phyloP scores from a whole-genome alignment of 2,888 invertebrate genomes.

The Nymphalis polychloros region DNA sequence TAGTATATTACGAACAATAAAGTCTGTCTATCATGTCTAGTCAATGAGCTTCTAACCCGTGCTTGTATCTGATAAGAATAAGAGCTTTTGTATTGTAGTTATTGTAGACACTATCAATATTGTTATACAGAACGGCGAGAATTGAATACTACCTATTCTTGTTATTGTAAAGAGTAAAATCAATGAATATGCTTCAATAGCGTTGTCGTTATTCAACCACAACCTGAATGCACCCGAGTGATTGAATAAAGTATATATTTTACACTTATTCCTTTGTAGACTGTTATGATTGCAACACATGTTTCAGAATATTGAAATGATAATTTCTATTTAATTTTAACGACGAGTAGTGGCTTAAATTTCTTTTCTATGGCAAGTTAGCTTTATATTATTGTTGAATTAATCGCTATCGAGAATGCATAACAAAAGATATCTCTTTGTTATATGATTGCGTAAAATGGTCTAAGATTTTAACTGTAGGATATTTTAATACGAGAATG shows the following conservation, averaged over 20 bases:
- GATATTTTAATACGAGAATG: too few relatives aligned
- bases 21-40: constrained; percentile 35
- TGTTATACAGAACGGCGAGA: constrained; percentile 50
- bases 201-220: constrained; percentile 45
- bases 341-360: too few relatives aligned
- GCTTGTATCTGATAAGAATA: constrained; percentile 67
- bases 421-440: not conserved
- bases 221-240: constrained; percentile 43
- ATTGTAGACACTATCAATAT: constrained; percentile 58
- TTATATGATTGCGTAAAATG: not conserved
- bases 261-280: constrained; percentile 6
- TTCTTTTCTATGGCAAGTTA: not conserved
- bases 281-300: not conserved
- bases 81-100: constrained; percentile 76
- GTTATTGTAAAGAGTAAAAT: constrained; percentile 49
- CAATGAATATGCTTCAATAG: constrained; percentile 46
- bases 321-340: not conserved
- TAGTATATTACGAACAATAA: constrained; percentile 24
- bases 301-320: not conserved
- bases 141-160: constrained; percentile 44
- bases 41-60: constrained; percentile 71
- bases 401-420: constrained; percentile 2
- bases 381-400: not conserved
- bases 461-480: too few relatives aligned
- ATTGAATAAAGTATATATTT: constrained; percentile 24